Percentiles rank a stretch among this genome's conserved stretches.
These are phyloP conservation scores for Cottus gobio DNA, from an alignment of 2,113 vertebrate genomes.

Conservation along the genomic window DNA sequence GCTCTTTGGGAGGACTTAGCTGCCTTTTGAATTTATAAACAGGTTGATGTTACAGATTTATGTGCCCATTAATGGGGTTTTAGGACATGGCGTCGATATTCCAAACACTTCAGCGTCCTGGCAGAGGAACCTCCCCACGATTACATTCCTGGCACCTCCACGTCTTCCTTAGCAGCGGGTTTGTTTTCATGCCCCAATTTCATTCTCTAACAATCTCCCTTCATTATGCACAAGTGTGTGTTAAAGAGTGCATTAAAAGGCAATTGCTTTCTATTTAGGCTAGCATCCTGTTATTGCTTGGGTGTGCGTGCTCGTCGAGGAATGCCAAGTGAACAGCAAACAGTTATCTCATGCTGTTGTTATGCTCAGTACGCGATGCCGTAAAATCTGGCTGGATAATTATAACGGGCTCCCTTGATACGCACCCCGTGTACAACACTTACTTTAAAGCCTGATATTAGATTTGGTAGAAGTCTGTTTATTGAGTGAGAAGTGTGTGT, in stretches of 20 bases:
- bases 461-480: conserved; percentile 56
- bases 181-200: conserved; percentile 61
- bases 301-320: conserved; percentile 63
- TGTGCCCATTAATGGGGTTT: conserved; percentile 65
- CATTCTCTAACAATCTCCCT: conserved; percentile 38
- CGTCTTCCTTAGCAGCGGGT: conserved; percentile 32
- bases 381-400: conserved; percentile 65
- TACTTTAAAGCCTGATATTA: conserved; percentile 59
- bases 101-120: conserved; percentile 72
- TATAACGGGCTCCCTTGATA: conserved; percentile 58
- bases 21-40: conserved; percentile 69
- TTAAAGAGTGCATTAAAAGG: conserved; percentile 60
- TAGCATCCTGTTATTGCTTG: conserved; percentile 65
- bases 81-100: conserved; percentile 58
- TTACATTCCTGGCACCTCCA: conserved; percentile 68
- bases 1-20: conserved; percentile 37
- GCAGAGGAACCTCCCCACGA: conserved; percentile 33
- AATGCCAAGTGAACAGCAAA: conserved; percentile 77
- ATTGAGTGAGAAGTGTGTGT: conserved; percentile 67
- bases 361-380: conserved; percentile 66
- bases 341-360: conserved; percentile 79
- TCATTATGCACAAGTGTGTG: conserved; percentile 56
- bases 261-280: conserved; percentile 47
- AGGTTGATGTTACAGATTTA: conserved; percentile 66
- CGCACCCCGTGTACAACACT: conserved; percentile 48